Conservation (phyloP, 2,113 vertebrate genomes). For the Romanogobio albipinnatus region DNA sequence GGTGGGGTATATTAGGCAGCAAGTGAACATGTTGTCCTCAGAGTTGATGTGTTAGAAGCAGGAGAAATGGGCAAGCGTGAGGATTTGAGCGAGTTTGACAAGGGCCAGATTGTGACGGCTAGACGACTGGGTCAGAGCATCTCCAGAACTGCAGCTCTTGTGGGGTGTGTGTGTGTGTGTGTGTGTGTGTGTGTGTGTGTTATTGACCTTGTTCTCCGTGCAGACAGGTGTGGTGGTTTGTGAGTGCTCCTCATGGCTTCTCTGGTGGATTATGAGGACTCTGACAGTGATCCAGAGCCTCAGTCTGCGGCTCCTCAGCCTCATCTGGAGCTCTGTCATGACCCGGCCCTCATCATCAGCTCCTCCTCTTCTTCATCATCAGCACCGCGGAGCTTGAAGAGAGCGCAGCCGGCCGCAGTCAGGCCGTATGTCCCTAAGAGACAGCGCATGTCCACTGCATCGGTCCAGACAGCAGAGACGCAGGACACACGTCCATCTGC, state of each 20-base stretch:
- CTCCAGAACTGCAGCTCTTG: no score
- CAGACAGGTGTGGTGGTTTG: background rate
- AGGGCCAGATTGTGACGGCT: no score
- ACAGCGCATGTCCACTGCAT: constrained; percentile 67
- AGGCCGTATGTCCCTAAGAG: constrained; percentile 90
- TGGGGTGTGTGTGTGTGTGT: no score
- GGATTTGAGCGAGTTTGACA: no score
- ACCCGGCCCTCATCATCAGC: background rate
- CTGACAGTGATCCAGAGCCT: constrained; percentile 77
- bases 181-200: no score
- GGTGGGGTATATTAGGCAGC: no score
- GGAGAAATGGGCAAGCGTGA: no score
- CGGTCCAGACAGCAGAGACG: background rate
- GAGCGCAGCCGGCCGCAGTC: constrained; percentile 65
- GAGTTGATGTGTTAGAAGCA: no score
- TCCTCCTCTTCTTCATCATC: background rate
- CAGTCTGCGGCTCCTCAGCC: background rate
- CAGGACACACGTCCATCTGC: constrained; percentile 38
- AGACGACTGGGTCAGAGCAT: no score
- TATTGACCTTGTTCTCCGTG: no score
- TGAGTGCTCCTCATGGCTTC: constrained; percentile 77
- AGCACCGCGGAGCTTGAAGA: constrained; percentile 56
- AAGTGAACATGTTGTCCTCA: no score
- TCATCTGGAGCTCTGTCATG: background rate
- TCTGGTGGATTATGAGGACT: constrained; percentile 91